phyloP scores from a whole-genome alignment of 2,113 vertebrate genomes.

The Lophotis ruficrista region DNA sequence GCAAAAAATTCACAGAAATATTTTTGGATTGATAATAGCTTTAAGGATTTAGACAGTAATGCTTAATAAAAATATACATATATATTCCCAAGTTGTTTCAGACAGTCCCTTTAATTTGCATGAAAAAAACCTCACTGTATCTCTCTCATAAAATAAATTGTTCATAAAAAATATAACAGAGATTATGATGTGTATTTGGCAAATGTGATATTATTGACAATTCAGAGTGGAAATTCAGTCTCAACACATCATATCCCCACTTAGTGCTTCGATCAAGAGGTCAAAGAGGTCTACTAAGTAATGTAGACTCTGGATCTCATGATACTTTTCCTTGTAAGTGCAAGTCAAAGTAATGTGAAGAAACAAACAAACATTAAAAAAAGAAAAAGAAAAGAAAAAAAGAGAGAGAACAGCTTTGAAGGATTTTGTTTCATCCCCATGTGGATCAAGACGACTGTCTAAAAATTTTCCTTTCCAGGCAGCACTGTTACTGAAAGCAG shows the following conservation, averaged over 20 bases:
- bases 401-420: not conserved
- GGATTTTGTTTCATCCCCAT: not conserved
- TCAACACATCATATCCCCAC: not conserved
- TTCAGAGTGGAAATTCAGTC: not conserved
- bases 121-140: not conserved
- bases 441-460: not conserved
- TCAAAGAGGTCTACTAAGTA: not conserved
- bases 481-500: not conserved
- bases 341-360: not conserved
- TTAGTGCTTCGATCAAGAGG: not conserved
- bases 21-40: not conserved
- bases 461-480: not conserved
- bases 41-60: not conserved
- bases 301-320: not conserved
- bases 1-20: not conserved
- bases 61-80: not conserved
- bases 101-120: not conserved
- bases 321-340: not conserved
- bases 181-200: fast-evolving
- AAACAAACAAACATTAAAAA: not conserved
- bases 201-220: not conserved
- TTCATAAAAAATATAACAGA: not conserved
- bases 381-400: fast-evolving
- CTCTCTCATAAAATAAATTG: not conserved
- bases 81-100: not conserved